These are phyloP conservation scores for Enteromius trimaculatus DNA, from an alignment of 2,797 vertebrate species.

Conservation along the genomic window DNA sequence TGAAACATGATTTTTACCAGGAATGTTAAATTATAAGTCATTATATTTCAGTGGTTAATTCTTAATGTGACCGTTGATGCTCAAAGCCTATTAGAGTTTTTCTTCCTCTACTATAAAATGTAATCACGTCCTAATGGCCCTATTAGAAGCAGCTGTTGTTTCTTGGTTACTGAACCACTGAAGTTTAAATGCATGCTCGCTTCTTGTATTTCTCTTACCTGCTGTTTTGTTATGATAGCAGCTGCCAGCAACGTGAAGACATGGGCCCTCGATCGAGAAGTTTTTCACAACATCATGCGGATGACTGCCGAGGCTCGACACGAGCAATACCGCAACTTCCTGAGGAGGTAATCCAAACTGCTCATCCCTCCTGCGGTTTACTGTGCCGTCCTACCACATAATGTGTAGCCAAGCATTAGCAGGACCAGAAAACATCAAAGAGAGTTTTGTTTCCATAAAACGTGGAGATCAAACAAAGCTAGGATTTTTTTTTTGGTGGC, in stretches of 20 bases:
- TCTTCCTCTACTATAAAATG: conserved; percentile 6
- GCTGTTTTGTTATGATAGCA: conserved; percentile 69
- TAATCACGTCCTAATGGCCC: conserved; percentile 22
- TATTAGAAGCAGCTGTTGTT: conserved; percentile 52
- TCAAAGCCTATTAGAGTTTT: not conserved
- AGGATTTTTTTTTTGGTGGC: not conserved
- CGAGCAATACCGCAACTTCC: conserved; percentile 89
- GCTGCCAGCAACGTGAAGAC: conserved; percentile 86
- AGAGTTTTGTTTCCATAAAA: not conserved
- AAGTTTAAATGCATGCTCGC: conserved; percentile 37
- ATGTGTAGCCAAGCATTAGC: not conserved
- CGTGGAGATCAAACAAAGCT: conserved; percentile 13
- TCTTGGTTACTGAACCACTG: conserved; percentile 23
- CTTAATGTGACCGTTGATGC: not conserved
- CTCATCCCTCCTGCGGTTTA: conserved; percentile 32
- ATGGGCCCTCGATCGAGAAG: conserved; percentile 92
- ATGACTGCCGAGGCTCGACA: conserved; percentile 89
- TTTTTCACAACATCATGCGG: conserved; percentile 97
- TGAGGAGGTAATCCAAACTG: conserved; percentile 79
- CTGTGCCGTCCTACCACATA: not conserved
- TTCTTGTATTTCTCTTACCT: conserved; percentile 40
- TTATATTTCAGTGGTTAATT: not conserved
- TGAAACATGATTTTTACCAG: not conserved
- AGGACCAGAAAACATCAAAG: conserved; percentile 20
- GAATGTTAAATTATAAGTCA: conserved; percentile 17